phyloP scores from a whole-genome alignment of 2,888 invertebrate species.

The Ochlodes sylvanus region DNA sequence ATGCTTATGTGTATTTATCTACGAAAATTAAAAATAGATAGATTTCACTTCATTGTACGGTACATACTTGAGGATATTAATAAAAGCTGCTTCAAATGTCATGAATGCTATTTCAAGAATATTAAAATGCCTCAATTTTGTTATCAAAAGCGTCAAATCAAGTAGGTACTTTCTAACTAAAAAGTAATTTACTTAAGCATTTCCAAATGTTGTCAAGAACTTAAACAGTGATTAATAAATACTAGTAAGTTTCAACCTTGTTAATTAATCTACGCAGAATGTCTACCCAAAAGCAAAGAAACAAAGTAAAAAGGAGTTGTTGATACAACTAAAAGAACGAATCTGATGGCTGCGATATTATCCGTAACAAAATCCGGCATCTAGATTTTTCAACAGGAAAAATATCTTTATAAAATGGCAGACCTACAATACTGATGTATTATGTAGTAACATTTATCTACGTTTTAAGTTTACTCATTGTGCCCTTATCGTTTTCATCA shows the following conservation, averaged over 20 bases:
- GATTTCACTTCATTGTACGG: too few relatives aligned
- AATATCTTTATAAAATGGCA: background rate
- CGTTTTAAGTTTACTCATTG: slow-evolving; percentile 10
- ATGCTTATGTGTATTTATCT: too few relatives aligned
- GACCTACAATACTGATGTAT: background rate
- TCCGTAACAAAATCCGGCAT: background rate
- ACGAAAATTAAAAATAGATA: too few relatives aligned
- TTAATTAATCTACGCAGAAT: background rate
- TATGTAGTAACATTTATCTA: slow-evolving; percentile 6
- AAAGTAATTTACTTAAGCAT: too few relatives aligned
- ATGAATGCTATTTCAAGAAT: too few relatives aligned
- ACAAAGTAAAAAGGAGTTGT: background rate
- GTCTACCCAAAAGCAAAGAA: background rate
- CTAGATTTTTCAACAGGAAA: slow-evolving; percentile 6
- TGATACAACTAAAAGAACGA: background rate
- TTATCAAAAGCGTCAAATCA: background rate
- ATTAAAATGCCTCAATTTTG: too few relatives aligned
- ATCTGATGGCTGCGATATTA: background rate
- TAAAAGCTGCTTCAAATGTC: too few relatives aligned
- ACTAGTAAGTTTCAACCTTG: too few relatives aligned
- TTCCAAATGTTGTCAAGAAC: too few relatives aligned
- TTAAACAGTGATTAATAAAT: too few relatives aligned
- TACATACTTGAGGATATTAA: too few relatives aligned
- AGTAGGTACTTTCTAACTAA: too few relatives aligned
- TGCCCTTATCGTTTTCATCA: slow-evolving; percentile 29